Base-by-base conservation (phyloP, 1,140 invertebrate species). In the Leguminivora glycinivorella region DNA sequence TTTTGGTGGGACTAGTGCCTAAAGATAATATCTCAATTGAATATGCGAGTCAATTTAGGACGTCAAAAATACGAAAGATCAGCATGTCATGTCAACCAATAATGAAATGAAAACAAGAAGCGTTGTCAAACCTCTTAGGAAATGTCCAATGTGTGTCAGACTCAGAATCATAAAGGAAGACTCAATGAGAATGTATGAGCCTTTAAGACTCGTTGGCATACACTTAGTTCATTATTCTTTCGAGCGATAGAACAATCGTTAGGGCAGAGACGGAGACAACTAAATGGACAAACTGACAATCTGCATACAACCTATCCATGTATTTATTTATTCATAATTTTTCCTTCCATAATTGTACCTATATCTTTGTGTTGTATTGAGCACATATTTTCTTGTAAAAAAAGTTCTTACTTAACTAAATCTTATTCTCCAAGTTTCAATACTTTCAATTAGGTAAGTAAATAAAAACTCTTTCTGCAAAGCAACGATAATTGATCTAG, bases 121-220 rank as follows among this genome's bases (percentile, higher is more conserved):
- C 58, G 34, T 29, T 29, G 58, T 63, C 58, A 31, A 63, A 63
- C n/a, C 25, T 63, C 29, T 63, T 31, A 31, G 58, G 58, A 31
- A 63, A 63, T 63, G 29, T 31, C 14, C 12, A 29, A 7, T 52
- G 17, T 9, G 22, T 52, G 47, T 9, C 47, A 19, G n/a, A n/a
- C n/a, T n/a, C n/a, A 52, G 26, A 52, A 52, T 19, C 7, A 22
- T 52, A 43, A 43, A 43, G 47, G 19, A 17, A 52, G 0, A 22
- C 19, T 22, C 19, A 52, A 52, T 52, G 19, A 22, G 9, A 9
- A 2, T n/a, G 19, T 52, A 52, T 9, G 22, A 5, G 47, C 47
- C 7, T n/a, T n/a, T 10, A 52, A 22, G 7, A 22, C 19, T 22
- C n/a, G 4, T 52, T 7, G 47, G 47, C 14, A 52, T n/a, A 9